These are phyloP conservation scores for Augochlora pura DNA, from an alignment of 1,140 invertebrate genomes.

Conservation along the genomic window DNA sequence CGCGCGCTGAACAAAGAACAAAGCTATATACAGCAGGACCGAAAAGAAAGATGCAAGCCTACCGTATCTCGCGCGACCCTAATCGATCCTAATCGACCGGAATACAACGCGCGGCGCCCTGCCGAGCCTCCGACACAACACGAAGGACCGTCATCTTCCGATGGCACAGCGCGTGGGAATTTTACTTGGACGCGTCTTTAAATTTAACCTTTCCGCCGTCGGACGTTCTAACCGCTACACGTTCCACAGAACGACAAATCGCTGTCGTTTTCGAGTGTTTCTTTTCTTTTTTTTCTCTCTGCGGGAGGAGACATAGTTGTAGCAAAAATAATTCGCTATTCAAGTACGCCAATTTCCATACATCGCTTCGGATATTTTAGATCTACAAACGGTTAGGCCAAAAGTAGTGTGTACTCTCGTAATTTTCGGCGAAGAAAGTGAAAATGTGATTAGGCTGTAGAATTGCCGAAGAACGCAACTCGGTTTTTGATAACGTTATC, in stretches of 20 bases:
- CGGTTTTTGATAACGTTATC: no score
- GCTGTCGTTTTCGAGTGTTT: constrained; percentile 13
- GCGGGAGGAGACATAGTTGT: neutral
- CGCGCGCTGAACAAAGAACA: constrained; percentile 6
- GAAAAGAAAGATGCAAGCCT: neutral
- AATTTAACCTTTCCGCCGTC: constrained; percentile 60
- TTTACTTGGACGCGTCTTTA: constrained; percentile 44
- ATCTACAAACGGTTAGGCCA: no score
- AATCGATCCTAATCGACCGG: neutral
- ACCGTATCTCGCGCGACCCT: constrained; percentile 3
- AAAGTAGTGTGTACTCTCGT: no score
- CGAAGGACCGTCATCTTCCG: constrained; percentile 54
- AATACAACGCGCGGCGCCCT: neutral
- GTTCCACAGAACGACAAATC: neutral
- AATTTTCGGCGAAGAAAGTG: no score
- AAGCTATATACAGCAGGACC: constrained; percentile 38
- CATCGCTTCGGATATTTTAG: neutral
- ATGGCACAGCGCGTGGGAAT: constrained; percentile 45
- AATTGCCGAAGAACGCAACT: no score
- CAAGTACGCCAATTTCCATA: neutral
- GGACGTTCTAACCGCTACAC: constrained; percentile 18
- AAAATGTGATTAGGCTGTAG: no score
- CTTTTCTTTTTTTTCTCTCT: neutral
- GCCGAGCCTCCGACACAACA: neutral
- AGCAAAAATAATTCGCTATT: neutral